These are phyloP conservation scores for Xestobium rufovillosum DNA, from an alignment of 2,888 invertebrate genomes.

Conservation along the genomic window DNA sequence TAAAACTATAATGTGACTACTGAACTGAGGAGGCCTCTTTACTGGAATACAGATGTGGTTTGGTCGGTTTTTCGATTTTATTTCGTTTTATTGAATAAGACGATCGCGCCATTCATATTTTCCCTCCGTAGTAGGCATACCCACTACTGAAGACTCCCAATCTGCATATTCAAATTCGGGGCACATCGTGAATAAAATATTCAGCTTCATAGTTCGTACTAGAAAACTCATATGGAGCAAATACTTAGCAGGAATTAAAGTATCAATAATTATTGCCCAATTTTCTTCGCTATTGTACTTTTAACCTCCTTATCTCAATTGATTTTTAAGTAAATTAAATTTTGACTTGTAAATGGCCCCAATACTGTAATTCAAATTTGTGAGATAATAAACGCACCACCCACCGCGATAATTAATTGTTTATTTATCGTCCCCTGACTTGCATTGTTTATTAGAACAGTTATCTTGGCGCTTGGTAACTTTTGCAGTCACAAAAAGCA, in stretches of 20 bases:
- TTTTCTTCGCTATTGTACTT: no score
- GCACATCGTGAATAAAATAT: no score
- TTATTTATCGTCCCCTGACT: slow-evolving; percentile 35
- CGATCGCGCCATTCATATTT: slow-evolving; percentile 29
- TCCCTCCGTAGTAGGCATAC: slow-evolving; percentile 27
- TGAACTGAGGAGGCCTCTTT: slow-evolving; percentile 34
- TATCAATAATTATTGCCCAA: no score
- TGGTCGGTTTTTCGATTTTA: slow-evolving; percentile 30
- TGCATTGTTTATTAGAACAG: slow-evolving; percentile 35
- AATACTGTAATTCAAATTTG: slow-evolving; percentile 33
- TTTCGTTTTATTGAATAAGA: slow-evolving; percentile 36
- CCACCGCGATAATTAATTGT: slow-evolving; percentile 34
- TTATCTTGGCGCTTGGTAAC: no score
- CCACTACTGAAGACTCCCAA: slow-evolving; percentile 35
- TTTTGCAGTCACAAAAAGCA: no score
- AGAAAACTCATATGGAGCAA: no score
- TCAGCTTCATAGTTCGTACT: no score
- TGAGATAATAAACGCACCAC: slow-evolving; percentile 27
- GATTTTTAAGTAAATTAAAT: no score
- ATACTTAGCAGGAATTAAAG: no score
- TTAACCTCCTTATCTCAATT: no score
- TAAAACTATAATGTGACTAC: slow-evolving; percentile 45
- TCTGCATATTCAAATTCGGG: slow-evolving; percentile 32
- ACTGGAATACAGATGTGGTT: slow-evolving; percentile 30
- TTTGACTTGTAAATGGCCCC: slow-evolving; percentile 36